These are phyloP conservation scores for Agelastica alni DNA, from an alignment of 2,888 invertebrate genomes.

Conservation along the genomic window DNA sequence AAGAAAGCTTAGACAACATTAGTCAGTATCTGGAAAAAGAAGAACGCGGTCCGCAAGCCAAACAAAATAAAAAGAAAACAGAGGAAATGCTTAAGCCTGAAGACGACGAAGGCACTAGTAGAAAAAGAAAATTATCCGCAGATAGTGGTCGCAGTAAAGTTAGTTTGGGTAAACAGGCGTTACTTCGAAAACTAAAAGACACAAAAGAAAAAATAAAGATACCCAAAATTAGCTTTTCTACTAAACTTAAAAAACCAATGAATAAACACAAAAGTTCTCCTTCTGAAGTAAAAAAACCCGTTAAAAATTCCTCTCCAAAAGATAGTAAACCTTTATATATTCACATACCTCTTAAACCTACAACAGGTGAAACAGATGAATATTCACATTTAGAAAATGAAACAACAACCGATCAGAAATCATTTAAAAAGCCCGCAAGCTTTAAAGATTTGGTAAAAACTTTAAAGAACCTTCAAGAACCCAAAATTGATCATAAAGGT, in stretches of 20 bases:
- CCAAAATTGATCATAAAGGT: conserved; percentile 7
- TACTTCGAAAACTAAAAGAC: conserved; percentile 46
- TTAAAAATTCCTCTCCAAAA: conserved; percentile 29
- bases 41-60: conserved; percentile 35
- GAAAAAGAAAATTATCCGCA: conserved; percentile 46
- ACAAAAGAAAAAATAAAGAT: conserved; percentile 51
- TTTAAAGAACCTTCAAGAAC: conserved; percentile 24
- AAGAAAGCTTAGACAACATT: conserved; percentile 54
- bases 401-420: conserved; percentile 30
- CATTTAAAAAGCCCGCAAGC: conserved; percentile 21
- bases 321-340: conserved; percentile 50
- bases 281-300: conserved; percentile 40
- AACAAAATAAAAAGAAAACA: conserved; percentile 27
- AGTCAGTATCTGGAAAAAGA: conserved; percentile 56
- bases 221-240: conserved; percentile 39
- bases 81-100: conserved; percentile 7
- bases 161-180: conserved; percentile 42
- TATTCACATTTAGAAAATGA: conserved; percentile 52
- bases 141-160: conserved; percentile 46
- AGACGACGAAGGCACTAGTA: conserved; percentile 27
- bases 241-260: conserved; percentile 42
- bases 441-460: conserved; percentile 26
- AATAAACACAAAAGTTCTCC: conserved; percentile 38
- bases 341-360: conserved; percentile 55
- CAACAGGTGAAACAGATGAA: conserved; percentile 52